These are phyloP conservation scores for Lepeophtheirus nordmannii DNA, from an alignment of 2,888 invertebrate species.

Conservation along the genomic window DNA sequence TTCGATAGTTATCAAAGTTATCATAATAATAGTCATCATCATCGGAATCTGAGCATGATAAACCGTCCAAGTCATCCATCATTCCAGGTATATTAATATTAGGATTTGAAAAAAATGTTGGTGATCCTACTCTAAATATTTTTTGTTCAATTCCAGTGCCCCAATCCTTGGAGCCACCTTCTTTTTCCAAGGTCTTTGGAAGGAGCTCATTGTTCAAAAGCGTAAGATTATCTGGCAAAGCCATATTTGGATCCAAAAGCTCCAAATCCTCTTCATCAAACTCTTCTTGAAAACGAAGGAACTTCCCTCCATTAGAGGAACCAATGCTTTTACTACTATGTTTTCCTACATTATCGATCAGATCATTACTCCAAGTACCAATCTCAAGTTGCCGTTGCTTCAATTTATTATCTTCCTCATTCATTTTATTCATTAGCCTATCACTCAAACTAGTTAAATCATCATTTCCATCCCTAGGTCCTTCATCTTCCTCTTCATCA, in stretches of 20 bases:
- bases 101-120: conserved; percentile 32
- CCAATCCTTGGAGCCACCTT: conserved; percentile 29
- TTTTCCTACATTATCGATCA: conserved; percentile 43
- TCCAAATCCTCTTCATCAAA: conserved; percentile 31
- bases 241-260: conserved; percentile 35
- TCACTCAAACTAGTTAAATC: conserved; percentile 15
- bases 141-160: conserved; percentile 31
- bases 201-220: conserved; percentile 34
- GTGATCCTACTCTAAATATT: conserved; percentile 36
- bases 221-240: conserved; percentile 48
- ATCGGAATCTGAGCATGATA: conserved; percentile 37
- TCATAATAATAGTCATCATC: conserved; percentile 31
- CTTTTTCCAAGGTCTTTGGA: conserved; percentile 26
- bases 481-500: conserved; percentile 26
- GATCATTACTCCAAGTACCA: conserved; percentile 80
- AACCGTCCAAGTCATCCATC: conserved; percentile 38
- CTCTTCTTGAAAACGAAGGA: conserved; percentile 4
- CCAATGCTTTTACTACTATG: conserved; percentile 19
- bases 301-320: background rate
- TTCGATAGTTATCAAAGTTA: conserved; percentile 23
- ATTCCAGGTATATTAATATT: conserved; percentile 30
- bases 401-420: conserved; percentile 34
- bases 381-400: conserved; percentile 51
- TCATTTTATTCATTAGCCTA: conserved; percentile 17
- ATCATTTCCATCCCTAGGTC: conserved; percentile 21